These are phyloP conservation scores for Ooceraea biroi DNA, from an alignment of 1,140 invertebrate genomes.

Conservation along the genomic window DNA sequence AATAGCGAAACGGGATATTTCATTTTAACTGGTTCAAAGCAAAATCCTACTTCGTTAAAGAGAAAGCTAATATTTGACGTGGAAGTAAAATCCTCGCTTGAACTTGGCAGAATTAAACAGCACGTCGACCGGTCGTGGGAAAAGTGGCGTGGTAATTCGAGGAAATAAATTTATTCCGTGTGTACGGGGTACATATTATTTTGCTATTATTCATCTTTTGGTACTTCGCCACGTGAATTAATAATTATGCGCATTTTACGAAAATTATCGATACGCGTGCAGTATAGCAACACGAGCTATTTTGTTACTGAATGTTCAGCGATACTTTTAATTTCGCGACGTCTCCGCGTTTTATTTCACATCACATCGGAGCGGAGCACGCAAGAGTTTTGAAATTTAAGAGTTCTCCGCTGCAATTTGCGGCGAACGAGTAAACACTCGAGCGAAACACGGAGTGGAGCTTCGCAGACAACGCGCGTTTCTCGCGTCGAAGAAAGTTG, in stretches of 20 bases:
- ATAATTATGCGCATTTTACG: too few relatives aligned
- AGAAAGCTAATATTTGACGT: slow-evolving; percentile 1
- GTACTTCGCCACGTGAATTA: too few relatives aligned
- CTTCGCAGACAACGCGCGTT: slow-evolving; percentile 18
- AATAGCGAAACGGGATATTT: not conserved
- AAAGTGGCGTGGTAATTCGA: not conserved
- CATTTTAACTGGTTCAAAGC: not conserved
- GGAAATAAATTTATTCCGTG: slow-evolving; percentile 8
- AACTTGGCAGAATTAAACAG: slow-evolving; percentile 15
- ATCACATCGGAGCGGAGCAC: slow-evolving; percentile 41
- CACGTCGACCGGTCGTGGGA: not conserved
- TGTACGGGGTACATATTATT: not conserved
- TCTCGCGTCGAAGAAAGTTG: slow-evolving; percentile 41
- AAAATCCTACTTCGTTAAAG: not conserved
- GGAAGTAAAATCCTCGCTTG: not conserved
- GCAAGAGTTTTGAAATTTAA: slow-evolving; percentile 55
- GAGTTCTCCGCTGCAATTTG: slow-evolving; percentile 45
- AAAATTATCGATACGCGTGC: too few relatives aligned
- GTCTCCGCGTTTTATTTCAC: slow-evolving; percentile 32
- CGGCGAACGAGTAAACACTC: slow-evolving; percentile 30
- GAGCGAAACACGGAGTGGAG: slow-evolving; percentile 27
- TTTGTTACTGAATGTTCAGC: too few relatives aligned
- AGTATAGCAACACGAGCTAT: too few relatives aligned
- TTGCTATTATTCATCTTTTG: not conserved
- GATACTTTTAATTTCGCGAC: slow-evolving; percentile 38